These are phyloP conservation scores for Saccopteryx bilineata DNA, from an alignment of 2,113 vertebrate species.

Conservation along the genomic window DNA sequence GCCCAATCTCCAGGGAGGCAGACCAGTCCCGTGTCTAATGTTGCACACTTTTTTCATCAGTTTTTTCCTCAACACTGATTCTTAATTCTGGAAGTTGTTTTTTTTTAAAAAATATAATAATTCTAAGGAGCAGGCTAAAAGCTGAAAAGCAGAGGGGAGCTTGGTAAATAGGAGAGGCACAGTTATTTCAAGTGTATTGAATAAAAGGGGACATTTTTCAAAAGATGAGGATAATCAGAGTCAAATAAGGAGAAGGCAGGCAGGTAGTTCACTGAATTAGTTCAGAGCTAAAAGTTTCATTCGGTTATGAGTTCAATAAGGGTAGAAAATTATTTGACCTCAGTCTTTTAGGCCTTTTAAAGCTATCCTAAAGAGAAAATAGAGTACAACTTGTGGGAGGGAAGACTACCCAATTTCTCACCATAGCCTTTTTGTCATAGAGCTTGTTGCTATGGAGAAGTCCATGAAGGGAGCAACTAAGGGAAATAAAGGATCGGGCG, in stretches of 20 bases:
- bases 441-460: conserved; percentile 79
- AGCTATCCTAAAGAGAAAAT: conserved; percentile 57
- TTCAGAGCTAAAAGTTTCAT: conserved; percentile 60
- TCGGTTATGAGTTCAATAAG: conserved; percentile 50
- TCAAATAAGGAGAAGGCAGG: conserved; percentile 16
- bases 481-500: conserved; percentile 69
- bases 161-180: conserved; percentile 50
- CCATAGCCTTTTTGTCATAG: conserved; percentile 60
- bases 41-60: background rate
- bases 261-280: conserved; percentile 40
- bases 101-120: background rate
- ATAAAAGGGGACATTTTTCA: conserved; percentile 19
- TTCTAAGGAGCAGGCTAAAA: conserved; percentile 63
- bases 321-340: conserved; percentile 63
- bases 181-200: conserved; percentile 49
- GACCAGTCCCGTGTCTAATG: background rate
- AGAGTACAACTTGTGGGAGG: conserved; percentile 37
- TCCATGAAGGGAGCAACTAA: conserved; percentile 63
- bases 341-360: conserved; percentile 14
- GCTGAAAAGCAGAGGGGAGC: conserved; percentile 44
- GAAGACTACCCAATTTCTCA: conserved; percentile 45
- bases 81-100: conserved; percentile 6
- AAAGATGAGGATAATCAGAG: conserved; percentile 43
- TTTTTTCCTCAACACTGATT: background rate
- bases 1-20: background rate